A percentile compares a stretch with the other conserved stretches of the same genome.
Evolutionary conservation across 2,888 invertebrate species (phyloP).

Genomic region (Branchellion lobata): DNA sequence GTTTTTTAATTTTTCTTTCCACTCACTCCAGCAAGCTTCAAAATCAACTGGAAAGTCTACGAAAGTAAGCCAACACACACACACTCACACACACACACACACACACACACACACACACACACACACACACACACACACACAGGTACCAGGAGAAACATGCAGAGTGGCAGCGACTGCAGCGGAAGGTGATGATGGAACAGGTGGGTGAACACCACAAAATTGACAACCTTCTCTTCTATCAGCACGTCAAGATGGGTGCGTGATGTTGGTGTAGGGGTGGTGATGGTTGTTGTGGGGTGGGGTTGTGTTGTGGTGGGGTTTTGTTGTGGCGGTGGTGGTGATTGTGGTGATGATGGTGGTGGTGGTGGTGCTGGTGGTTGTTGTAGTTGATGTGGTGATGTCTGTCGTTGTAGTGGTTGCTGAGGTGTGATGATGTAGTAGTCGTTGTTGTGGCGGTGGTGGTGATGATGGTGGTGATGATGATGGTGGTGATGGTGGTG

Average conservation of each 20-base stretch:
- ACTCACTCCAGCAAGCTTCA: not conserved
- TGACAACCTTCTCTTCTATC: constrained; percentile 62
- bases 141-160: constrained; percentile 69
- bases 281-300: not conserved
- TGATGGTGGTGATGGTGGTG: no score
- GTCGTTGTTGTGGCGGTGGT: constrained; percentile 8
- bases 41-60: not conserved
- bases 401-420: not conserved
- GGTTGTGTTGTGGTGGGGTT: no score
- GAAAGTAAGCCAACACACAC: not conserved
- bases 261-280: no score
- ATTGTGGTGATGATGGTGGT: not conserved
- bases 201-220: constrained; percentile 53
- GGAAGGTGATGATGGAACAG: constrained; percentile 65
- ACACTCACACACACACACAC: constrained; percentile 20
- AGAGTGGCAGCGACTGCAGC: constrained; percentile 68
- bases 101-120: constrained; percentile 14
- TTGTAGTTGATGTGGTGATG: not conserved
- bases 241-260: constrained; percentile 50
- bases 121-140: constrained; percentile 21
- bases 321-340: not conserved
- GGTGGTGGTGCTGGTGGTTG: no score
- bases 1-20: not conserved
- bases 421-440: not conserved
- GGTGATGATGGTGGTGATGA: no score